These are phyloP conservation scores for Cosmorhoe ocellata DNA, from an alignment of 2,888 invertebrate genomes.

Conservation along the genomic window DNA sequence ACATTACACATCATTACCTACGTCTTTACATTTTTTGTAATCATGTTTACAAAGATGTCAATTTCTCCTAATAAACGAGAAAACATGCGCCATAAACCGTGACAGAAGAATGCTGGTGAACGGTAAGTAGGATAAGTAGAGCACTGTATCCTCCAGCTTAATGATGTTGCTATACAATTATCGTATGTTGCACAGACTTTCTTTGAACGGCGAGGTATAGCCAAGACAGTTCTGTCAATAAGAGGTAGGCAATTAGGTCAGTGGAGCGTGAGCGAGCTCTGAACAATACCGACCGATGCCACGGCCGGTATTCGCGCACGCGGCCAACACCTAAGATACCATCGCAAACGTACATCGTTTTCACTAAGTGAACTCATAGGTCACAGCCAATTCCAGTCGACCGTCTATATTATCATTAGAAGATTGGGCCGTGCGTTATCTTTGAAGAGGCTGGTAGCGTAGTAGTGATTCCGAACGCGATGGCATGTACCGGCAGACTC, in stretches of 20 bases:
- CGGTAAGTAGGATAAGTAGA: conserved; percentile 6
- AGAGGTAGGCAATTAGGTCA: conserved; percentile 75
- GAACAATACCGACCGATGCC: conserved; percentile 56
- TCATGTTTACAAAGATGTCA: conserved; percentile 18
- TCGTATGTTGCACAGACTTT: conserved; percentile 22
- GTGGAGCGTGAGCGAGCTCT: conserved; percentile 66
- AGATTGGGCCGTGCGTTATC: conserved; percentile 39
- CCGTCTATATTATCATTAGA: conserved; percentile 19
- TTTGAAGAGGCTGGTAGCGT: conserved; percentile 15
- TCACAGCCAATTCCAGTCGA: conserved; percentile 25
- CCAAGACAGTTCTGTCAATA: conserved; percentile 79
- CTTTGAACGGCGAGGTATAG: conserved; percentile 58
- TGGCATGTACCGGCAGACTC: conserved; percentile 33
- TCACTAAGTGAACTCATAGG: conserved; percentile 37
- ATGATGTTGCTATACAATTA: conserved; percentile 20
- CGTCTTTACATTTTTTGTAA: conserved; percentile 40
- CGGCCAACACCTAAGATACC: conserved; percentile 45
- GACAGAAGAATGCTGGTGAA: conserved; percentile 11
- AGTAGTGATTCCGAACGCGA: conserved; percentile 43
- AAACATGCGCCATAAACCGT: conserved; percentile 7
- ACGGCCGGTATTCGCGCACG: conserved; percentile 34
- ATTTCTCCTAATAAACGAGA: conserved; percentile 1
- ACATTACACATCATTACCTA: conserved; percentile 57
- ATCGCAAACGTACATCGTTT: conserved; percentile 41
- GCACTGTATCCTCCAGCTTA: conserved; percentile 6